phyloP scores from a whole-genome alignment of 2,888 invertebrate species.

The Leistus spinibarbis region DNA sequence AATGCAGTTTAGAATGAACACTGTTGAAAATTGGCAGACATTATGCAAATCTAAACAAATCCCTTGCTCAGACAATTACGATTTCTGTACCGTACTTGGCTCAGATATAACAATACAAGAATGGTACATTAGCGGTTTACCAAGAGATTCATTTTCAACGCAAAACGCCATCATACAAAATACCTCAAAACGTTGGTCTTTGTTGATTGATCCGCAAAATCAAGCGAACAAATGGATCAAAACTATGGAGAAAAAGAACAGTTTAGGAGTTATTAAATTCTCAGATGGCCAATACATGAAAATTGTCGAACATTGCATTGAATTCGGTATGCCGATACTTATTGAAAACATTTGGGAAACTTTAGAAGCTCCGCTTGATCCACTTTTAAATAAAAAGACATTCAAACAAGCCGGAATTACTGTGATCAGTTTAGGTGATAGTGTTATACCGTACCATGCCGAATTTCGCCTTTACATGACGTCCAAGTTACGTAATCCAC shows the following conservation, averaged over 20 bases:
- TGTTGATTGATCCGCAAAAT: constrained; percentile 83
- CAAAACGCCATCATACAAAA: constrained; percentile 87
- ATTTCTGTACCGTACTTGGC: constrained; percentile 76
- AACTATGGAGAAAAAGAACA: constrained; percentile 77
- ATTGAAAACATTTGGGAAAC: constrained; percentile 80
- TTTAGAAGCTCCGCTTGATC: constrained; percentile 78
- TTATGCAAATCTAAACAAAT: constrained; percentile 71
- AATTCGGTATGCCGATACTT: constrained; percentile 77
- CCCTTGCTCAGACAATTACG: constrained; percentile 77
- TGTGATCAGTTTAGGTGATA: constrained; percentile 79
- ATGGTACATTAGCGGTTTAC: constrained; percentile 83
- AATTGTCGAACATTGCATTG: constrained; percentile 74
- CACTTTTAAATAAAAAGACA: constrained; percentile 74
- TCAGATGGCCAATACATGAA: constrained; percentile 78
- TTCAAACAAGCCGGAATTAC: constrained; percentile 76
- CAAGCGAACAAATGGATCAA: constrained; percentile 88
- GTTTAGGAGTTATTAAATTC: constrained; percentile 73
- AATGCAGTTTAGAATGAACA: constrained; percentile 65
- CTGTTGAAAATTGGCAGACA: constrained; percentile 74
- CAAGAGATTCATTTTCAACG: constrained; percentile 80
- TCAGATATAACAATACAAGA: constrained; percentile 85
- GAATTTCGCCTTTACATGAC: constrained; percentile 82
- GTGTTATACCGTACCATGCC: constrained; percentile 75
- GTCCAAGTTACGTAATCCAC: constrained; percentile 82
- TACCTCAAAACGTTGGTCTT: constrained; percentile 77